Base-by-base conservation (phyloP, 2,113 vertebrate species). In the Oreocharis arfaki region DNA sequence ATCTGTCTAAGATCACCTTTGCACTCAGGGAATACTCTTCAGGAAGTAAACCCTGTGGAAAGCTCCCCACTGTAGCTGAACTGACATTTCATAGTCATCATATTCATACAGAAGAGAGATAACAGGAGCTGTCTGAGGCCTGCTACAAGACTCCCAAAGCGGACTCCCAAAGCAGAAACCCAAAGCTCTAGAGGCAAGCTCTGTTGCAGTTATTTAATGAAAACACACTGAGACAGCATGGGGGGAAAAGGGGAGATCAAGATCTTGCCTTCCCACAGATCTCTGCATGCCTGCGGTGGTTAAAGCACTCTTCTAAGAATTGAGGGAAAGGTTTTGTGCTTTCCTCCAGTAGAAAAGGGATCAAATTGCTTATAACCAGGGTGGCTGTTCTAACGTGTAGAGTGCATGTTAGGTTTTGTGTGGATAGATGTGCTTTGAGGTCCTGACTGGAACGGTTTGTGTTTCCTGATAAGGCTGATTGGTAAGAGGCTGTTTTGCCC, bases 191-290 rank as follows among this genome's bases (percentile, higher is more conserved):
- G 53, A 53, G 37, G 23, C 33, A 68, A 14, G 20, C 33, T 44
- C 16, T 2, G 7, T 22, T 59, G 22, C 55, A 55, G 30, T 77
- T 64, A 46, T 32, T 71, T 71, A 35, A 81, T 55, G 77, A 76
- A 76, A 89, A 60, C 71, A 80, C 52, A 81, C 6, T 32, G 68
- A 69, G 73, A 41, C 11, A 28, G 26, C 3, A 12, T 0, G 5
- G 11, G 6, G 6, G 9, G 1, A 1, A 24, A 60, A 9, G 19
- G 14, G 11, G 13, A 61, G 57, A 60, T 44, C 1, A 7, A 37
- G 26, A 44, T 78, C 42, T 56, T 44, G 6, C 42, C 30, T 37
- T 81, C 30, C 67, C 52, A 28, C 27, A 50, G 35, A 24, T 64
- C 30, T 69, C 41, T 4, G 6, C 6, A 12, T 63, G 37, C 39